Evolutionary conservation across 2,113 vertebrate genomes (phyloP), one percentile per base, ranked within the genome.

Genomic region (Vulpes ferrilata): DNA sequence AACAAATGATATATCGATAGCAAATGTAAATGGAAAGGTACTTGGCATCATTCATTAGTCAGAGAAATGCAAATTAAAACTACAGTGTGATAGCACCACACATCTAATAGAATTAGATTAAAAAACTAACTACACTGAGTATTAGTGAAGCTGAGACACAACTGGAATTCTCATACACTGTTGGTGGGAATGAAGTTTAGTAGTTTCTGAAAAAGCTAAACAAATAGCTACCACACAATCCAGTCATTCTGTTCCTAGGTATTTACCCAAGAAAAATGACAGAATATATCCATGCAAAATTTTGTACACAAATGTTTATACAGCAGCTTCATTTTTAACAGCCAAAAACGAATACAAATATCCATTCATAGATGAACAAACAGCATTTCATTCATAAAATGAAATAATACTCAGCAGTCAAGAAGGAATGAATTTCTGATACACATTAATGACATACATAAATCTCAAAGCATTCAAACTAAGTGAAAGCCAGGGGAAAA

Each of bases 11-110:
- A 96, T 6, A 73, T 4, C 23, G 2, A 90, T 35, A 12, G 23
- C 15, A 90, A 93, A 87, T 12, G 23, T 35, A 74, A 19, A 25
- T 57, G 67, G 83, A 92, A 96, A 87, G 81, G 59, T 65, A 13
- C 4, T 78, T 76, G 35, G 32, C 23, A 90, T 86, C 11, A 79
- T 78, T 86, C 11, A 79, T 78, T 35, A 85, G 5, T 85, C 27
- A 67, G 62, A 97, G 60, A 95, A 86, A 89, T 87, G 30, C n/a
- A 83, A 88, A 93, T 74, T 62, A 81, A 74, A 95, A 79, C 53
- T 71, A 79, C 48, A 93, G 51, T 38, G 62, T 3, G 7, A 64
- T 65, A 89, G n/a, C 55, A 79, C 7, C 53, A 62, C 10, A 51
- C 5, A 82, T 1, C 38, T 57, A 83, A 88, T n/a, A 60, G 43